Evolutionary conservation across 1,140 invertebrate genomes (phyloP).

Genomic region (Aplysia californica): DNA sequence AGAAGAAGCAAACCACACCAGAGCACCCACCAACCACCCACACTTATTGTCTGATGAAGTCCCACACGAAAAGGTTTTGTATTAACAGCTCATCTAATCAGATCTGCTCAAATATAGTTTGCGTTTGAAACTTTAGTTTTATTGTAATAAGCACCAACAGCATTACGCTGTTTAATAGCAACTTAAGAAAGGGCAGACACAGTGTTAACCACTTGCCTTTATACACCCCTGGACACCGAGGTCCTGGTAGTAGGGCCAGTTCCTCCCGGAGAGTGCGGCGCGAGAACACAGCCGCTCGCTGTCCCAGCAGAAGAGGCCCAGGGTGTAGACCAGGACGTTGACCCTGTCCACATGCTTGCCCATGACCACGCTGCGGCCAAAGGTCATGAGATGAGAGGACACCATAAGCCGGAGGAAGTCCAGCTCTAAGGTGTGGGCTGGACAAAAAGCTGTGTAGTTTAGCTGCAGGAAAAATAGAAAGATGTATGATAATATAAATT

Average conservation of each 20-base stretch:
- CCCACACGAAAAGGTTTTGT: too few species aligned
- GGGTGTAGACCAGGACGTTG: slow-evolving; percentile 52
- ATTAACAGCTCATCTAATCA: too few species aligned
- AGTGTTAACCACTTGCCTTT: slow-evolving; percentile 40
- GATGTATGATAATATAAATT: not conserved
- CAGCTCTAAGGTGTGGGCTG: slow-evolving; percentile 42
- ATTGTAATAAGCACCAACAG: too few species aligned
- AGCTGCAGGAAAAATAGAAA: slow-evolving; percentile 27
- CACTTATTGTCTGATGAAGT: too few species aligned
- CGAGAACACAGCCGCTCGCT: slow-evolving; percentile 46
- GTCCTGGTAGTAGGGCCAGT: slow-evolving; percentile 52
- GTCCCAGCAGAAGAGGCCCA: slow-evolving; percentile 52
- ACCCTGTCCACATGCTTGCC: slow-evolving; percentile 47
- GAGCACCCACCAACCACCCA: too few species aligned
- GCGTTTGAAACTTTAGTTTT: too few species aligned
- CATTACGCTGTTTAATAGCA: too few species aligned
- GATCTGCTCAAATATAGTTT: too few species aligned
- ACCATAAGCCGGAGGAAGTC: slow-evolving; percentile 50
- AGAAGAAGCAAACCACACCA: too few species aligned
- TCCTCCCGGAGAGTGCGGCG: slow-evolving; percentile 38
- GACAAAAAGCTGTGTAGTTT: slow-evolving; percentile 49
- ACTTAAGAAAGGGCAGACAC: too few species aligned
- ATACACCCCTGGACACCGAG: slow-evolving; percentile 48
- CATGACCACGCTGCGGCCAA: slow-evolving; percentile 51
- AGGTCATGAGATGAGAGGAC: slow-evolving; percentile 59